A percentile compares a stretch with the other conserved stretches of the same genome.
Conservation (phyloP, 2,888 invertebrate species). For the Anthophora plumipes region DNA sequence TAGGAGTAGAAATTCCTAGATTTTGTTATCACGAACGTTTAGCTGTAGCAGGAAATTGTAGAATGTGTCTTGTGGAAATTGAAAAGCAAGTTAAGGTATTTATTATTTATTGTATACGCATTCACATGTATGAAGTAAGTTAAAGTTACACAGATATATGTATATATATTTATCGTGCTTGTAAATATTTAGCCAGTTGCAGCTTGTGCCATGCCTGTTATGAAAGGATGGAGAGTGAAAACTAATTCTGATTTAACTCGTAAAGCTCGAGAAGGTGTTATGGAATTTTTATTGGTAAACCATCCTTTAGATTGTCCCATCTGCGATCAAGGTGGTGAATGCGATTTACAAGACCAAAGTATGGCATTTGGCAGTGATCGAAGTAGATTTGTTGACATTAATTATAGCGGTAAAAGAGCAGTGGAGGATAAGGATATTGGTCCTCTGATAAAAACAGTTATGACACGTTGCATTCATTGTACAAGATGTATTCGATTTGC, state of each 20-base stretch:
- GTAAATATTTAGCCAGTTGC: slow-evolving; percentile 92
- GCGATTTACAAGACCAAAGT: slow-evolving; percentile 98
- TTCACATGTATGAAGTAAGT: background rate
- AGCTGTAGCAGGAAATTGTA: slow-evolving; percentile 99
- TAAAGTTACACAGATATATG: background rate
- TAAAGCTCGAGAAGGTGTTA: slow-evolving; percentile 93
- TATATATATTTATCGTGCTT: too few relatives aligned
- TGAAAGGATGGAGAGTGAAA: slow-evolving; percentile 99
- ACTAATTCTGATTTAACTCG: slow-evolving; percentile 97
- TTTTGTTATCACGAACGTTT: slow-evolving; percentile 99
- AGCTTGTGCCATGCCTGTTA: slow-evolving; percentile 99
- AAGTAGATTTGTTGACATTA: slow-evolving; percentile 96
- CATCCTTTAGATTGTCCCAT: slow-evolving; percentile 99
- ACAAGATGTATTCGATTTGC: slow-evolving; percentile 99
- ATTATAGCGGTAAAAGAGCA: slow-evolving; percentile 97
- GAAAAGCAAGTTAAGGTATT: slow-evolving; percentile 96
- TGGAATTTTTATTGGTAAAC: slow-evolving; percentile 99
- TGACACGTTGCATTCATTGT: slow-evolving; percentile 99
- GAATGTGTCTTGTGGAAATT: slow-evolving; percentile 99
- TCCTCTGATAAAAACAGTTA: slow-evolving; percentile 98
- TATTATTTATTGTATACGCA: background rate
- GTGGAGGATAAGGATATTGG: slow-evolving; percentile 99
- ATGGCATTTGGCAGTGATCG: slow-evolving; percentile 99
- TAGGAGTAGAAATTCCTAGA: slow-evolving; percentile 98
- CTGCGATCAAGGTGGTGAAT: slow-evolving; percentile 99